Base-by-base conservation (phyloP, 1,140 invertebrate genomes). In the Drosophila azteca region DNA sequence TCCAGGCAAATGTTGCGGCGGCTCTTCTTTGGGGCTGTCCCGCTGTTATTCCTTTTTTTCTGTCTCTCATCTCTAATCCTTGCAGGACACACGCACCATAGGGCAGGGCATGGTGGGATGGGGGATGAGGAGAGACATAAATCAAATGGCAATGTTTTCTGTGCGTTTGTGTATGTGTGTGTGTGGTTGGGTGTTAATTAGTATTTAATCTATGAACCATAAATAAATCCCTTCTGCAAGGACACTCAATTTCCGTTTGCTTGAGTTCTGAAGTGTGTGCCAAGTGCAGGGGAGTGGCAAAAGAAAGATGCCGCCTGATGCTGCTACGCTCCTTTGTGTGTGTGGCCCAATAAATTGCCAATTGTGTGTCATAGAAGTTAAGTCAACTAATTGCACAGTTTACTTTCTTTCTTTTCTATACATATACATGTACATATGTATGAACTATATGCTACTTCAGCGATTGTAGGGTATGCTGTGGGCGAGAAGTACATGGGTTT, bases 151-250 rank as follows among this genome's bases (percentile, higher is more conserved):
- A 77, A 70, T 45, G 51, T 54, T 55, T 43, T 46, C 45, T 26
- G 22, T 68, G 31, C 39, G 20, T 59, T n/a, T 59, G 67, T 49
- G 49, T 45, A 45, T 45, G 39, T 53, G 50, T 45, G 60, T 60
- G 61, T 65, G 63, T 57, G 69, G 83, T 68, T 72, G 85, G 60
- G 84, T 88, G 83, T 88, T 88, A 88, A 88, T 88, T 88, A 88
- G 83, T 88, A 88, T 88, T 88, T 88, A 88, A 88, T 88, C 83
- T 88, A 83, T 88, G 83, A 88, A 79, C 84, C 83, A 89, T 88
- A 88, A 88, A 88, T 88, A 88, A 88, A 88, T 88, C 84, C 79
- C 70, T 81, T 71, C 41, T 76, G 69, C 62, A 85, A 80, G 66
- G 76, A 88, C 83, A 87, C 83, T 88, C 76, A 83, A 87, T 87